Base-by-base conservation (phyloP, 2,888 invertebrate species). In the Pseudoips prasinana region DNA sequence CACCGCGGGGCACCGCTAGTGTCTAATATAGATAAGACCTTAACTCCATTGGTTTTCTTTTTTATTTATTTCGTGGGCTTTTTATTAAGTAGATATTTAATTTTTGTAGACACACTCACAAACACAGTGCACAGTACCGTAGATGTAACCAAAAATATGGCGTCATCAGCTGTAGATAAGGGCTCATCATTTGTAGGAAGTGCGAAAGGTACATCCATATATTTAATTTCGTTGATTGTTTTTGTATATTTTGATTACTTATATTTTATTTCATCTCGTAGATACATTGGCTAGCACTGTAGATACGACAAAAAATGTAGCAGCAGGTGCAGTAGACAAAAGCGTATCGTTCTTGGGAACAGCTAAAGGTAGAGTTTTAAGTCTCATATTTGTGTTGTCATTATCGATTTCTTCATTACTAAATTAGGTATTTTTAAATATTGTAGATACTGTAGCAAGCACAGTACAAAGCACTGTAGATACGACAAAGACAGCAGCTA, bases 141-240 rank as follows among this genome's bases (percentile, higher is more conserved):
- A 61, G 78, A 80, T 29, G 63, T 61, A 2, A 75, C 78, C n/a
- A 82, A 77, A 53, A 73, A 64, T 46, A 64, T 67, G 8, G 65
- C 73, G 2, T 56, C 73, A 3, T 58, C 70, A 4, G 74, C 71
- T 1, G 59, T 64, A 35, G 75, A 74, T 14, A 78, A 70, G 46
- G 61, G 73, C 20, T 37, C 59, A 6, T 44, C 63, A 10, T 51
- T 73, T 10, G 53, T 72, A 39, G 70, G 60, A 41, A 57, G 57
- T 26, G 69, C 70, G 29, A 73, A 72, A 74, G 77, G 73, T 78
- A 69, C 2, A 14, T 14, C 3, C 14, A 14, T 14, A 14, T 25
- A n/a, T n/a, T 10, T 10, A 10, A 23, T 9, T 25, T 4, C 19
- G 10, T 17, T 36, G 33, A n/a, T 30, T 22, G 7, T 26, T 29